Evolutionary conservation across 2,113 vertebrate species (phyloP).

Genomic region (Cavia aperea): DNA sequence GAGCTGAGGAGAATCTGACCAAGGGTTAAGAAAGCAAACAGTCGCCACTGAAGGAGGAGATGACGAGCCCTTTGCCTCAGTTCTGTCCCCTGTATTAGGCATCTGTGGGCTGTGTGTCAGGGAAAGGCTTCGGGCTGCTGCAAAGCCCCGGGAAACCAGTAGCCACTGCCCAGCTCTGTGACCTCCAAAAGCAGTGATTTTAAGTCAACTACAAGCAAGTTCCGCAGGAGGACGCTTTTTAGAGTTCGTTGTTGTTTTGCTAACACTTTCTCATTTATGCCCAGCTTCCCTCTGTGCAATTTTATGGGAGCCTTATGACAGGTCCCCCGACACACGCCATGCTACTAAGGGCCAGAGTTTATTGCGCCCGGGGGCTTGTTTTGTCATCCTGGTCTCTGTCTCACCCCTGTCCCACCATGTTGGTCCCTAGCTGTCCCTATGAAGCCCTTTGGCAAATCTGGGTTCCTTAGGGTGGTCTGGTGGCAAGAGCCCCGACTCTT

Average conservation of each 20-base stretch:
- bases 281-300: neutral
- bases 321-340: neutral
- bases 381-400: neutral
- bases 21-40: neutral
- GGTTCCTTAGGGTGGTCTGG: neutral
- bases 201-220: neutral
- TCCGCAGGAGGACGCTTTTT: neutral
- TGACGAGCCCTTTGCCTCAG: neutral
- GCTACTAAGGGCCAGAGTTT: neutral
- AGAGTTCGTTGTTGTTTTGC: neutral
- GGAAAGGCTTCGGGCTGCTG: neutral
- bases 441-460: neutral
- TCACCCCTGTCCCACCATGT: neutral
- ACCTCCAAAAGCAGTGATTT: neutral
- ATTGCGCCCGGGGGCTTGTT: neutral
- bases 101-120: neutral
- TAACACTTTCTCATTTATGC: neutral
- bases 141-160: neutral
- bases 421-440: neutral
- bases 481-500: neutral
- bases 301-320: neutral
- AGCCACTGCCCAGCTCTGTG: neutral
- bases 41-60: neutral
- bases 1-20: neutral
- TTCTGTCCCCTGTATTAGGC: neutral